Evolutionary conservation across 2,113 vertebrate species (phyloP), one percentile per base, ranked within the genome.

Genomic region (Lampris megalopsis): DNA sequence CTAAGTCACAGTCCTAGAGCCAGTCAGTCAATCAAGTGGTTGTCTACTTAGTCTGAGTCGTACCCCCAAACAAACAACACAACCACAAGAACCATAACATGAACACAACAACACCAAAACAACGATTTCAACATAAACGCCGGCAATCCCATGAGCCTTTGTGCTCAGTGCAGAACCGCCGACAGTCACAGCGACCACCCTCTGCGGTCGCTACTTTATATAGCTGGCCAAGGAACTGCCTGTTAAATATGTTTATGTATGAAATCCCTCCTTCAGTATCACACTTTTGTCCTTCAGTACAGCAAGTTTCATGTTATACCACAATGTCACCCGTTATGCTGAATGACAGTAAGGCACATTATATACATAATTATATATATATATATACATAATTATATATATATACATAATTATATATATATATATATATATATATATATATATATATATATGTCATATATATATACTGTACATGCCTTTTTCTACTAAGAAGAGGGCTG

Each of bases 191-290:
- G 24, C 24, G 24, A 24, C 24, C 24, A 24, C 24, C 24, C 24
- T 24, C 24, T 24, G 24, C 24, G 24, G 24, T 24, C 24, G 24
- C 24, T 65, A 49, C 63, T 65, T 65, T 49, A 48, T 65, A 65
- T 56, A 56, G 54, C 13, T 65, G 45, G 63, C 45, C 45, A 65
- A 50, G 45, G 47, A 49, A 50, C 24, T 24, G 24, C 24, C 24
- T 24, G 24, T 24, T 24, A 24, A 24, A 24, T 24, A 24, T 24
- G 24, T 24, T 24, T 24, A 24, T 24, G 24, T 24, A 24, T 24
- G 24, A 24, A 24, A 24, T 24, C 24, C 24, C 63, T 63, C 62
- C 62, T 63, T 63, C 62, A 45, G 62, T 47, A 63, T 63, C 10
- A 63, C 42, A 8, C 24, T 24, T 24, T 24, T 24, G 24, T 24